Evolutionary conservation across 2,113 vertebrate genomes (phyloP).

Genomic region (Bubo blakistoni): DNA sequence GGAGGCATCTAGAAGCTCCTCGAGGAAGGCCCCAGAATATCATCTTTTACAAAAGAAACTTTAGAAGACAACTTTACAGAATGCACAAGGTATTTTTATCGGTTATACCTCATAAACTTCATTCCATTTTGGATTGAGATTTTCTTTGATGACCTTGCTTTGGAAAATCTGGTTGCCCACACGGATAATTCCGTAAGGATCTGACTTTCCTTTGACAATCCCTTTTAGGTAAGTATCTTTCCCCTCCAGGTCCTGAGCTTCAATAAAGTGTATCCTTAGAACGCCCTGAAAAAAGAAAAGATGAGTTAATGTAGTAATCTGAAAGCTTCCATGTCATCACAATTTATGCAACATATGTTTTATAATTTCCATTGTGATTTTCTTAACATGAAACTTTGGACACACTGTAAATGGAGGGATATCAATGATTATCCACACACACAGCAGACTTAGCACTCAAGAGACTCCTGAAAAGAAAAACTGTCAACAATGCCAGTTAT

Average conservation of each 20-base stretch:
- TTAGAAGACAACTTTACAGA: background rate
- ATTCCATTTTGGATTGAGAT: conserved; percentile 90
- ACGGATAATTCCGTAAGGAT: conserved; percentile 90
- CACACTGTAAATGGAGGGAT: background rate
- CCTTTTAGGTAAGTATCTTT: conserved; percentile 92
- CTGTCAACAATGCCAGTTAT: background rate
- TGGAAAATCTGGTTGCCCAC: conserved; percentile 86
- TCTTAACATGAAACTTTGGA: background rate
- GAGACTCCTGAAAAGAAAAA: background rate
- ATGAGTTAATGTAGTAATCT: background rate
- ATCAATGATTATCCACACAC: background rate
- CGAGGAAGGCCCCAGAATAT: background rate
- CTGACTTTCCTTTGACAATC: conserved; percentile 93
- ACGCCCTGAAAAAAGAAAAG: conserved; percentile 76
- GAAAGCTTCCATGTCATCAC: background rate
- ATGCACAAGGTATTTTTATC: background rate
- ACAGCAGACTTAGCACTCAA: background rate
- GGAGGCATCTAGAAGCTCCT: background rate
- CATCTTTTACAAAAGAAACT: background rate
- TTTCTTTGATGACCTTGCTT: conserved; percentile 91
- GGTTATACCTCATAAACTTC: conserved; percentile 90
- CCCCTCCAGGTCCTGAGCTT: conserved; percentile 88
- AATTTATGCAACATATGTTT: background rate
- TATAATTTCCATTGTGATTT: background rate
- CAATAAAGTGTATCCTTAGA: conserved; percentile 90